Percentiles rank a stretch among this genome's conserved stretches.
Evolutionary conservation across 2,888 invertebrate genomes (phyloP).

Genomic region (Patella depressa): DNA sequence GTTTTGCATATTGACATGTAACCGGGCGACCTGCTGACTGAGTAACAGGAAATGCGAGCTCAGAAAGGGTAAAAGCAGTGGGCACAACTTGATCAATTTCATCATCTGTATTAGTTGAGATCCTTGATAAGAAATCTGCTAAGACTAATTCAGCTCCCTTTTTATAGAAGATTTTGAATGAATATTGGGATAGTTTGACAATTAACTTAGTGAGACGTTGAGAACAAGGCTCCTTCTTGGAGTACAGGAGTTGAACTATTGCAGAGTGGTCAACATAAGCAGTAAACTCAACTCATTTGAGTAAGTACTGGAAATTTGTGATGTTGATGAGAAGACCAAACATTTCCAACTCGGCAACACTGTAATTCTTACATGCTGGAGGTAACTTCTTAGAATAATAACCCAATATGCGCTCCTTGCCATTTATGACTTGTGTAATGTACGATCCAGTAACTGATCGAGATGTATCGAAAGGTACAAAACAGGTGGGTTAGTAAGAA

Average conservation of each 20-base stretch:
- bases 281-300: background rate
- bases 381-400: conserved; percentile 1
- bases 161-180: background rate
- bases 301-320: too few relatives aligned
- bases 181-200: background rate
- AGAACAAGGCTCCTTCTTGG: background rate
- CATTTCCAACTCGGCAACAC: background rate
- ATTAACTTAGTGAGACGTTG: background rate
- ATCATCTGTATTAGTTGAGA: background rate
- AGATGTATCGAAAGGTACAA: background rate
- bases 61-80: conserved; percentile 1
- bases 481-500: conserved; percentile 2
- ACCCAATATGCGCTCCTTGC: background rate
- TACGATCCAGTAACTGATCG: background rate
- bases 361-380: background rate
- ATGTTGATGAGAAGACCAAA: background rate
- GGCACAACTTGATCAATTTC: background rate
- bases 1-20: background rate
- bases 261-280: conserved; percentile 6
- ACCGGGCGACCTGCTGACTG: background rate
- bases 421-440: background rate
- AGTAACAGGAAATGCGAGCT: background rate
- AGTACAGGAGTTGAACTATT: background rate
- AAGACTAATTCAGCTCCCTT: background rate
- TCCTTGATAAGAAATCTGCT: conserved; percentile 2